A percentile compares a stretch with the other conserved stretches of the same genome.
Conservation (phyloP, 2,113 vertebrate species). For the Corynorhinus townsendii region DNA sequence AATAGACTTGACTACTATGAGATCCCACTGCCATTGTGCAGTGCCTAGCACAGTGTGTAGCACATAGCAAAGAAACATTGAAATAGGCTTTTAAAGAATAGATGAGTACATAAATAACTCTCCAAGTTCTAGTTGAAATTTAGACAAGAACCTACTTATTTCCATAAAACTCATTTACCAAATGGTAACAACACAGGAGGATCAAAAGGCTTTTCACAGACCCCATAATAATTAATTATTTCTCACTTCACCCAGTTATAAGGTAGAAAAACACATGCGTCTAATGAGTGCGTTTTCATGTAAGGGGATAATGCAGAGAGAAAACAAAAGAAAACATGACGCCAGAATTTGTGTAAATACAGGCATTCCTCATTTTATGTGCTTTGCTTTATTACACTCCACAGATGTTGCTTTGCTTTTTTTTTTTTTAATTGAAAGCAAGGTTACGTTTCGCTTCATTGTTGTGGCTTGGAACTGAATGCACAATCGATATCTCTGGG, state of each 20-base stretch:
- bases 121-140: not conserved
- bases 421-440: not conserved
- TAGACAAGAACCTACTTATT: slow-evolving; percentile 10
- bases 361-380: not conserved
- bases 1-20: not conserved
- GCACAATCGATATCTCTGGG: too few species aligned
- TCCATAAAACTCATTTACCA: slow-evolving; percentile 20
- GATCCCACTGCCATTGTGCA: not conserved
- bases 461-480: not conserved
- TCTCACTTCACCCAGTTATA: slow-evolving; percentile 6
- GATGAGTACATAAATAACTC: not conserved
- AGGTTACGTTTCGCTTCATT: not conserved
- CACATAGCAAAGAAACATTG: not conserved
- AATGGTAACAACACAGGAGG: not conserved
- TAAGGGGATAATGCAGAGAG: not conserved
- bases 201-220: slow-evolving; percentile 7
- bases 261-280: slow-evolving; percentile 16
- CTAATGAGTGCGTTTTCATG: not conserved
- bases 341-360: not conserved
- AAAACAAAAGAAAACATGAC: not conserved
- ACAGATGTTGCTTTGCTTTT: not conserved
- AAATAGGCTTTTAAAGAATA: not conserved
- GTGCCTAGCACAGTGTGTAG: not conserved
- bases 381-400: not conserved
- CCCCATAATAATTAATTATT: not conserved